Evolutionary conservation across 2,797 vertebrate genomes (phyloP), one percentile per base, ranked within the genome.

Genomic region (Pagetopsis macropterus): DNA sequence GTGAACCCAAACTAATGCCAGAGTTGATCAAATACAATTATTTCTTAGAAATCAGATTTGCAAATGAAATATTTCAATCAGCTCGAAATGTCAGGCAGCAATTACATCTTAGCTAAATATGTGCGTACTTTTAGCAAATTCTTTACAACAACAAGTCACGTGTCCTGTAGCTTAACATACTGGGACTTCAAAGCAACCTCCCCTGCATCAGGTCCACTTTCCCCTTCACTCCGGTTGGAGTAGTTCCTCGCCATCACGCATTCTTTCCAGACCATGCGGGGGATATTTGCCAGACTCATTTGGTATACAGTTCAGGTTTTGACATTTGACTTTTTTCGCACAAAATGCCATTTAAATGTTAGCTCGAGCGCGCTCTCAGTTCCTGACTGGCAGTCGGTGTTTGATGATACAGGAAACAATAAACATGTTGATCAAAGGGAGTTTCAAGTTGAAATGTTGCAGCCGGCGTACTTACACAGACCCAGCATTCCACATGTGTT

Each of bases 51-150:
- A 63, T 66, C 6, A 52, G 17, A 61, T 57, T 21, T 1, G 40
- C 23, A 75, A 85, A 86, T 77, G 4, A 74, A 78, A 75, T 83
- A 64, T 88, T 71, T 58, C 0, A 70, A 85, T 86, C 59, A 79
- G 19, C 65, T 0, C 1, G 55, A 45, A 75, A 63, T 37, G 55
- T 17, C 48, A 45, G 46, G 51, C 12, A 19, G 41, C 86, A 79
- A 76, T 78, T 76, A 51, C 65, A 83, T 84, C 62, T 74, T 15
- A 17, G 46, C 61, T 63, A 71, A 83, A 72, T 65, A 56, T 2
- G 12, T 57, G 23, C 49, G 41, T n/a, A 33, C 17, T 14, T 16
- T 65, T 15, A 64, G 23, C 3, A 49, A 74, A 66, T 79, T 55
- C 57, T 78, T 76, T n/a, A 56, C 8, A 51, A 49, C 71, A 65